phyloP scores from a whole-genome alignment of 2,888 invertebrate species.

The Cephus runcator region DNA sequence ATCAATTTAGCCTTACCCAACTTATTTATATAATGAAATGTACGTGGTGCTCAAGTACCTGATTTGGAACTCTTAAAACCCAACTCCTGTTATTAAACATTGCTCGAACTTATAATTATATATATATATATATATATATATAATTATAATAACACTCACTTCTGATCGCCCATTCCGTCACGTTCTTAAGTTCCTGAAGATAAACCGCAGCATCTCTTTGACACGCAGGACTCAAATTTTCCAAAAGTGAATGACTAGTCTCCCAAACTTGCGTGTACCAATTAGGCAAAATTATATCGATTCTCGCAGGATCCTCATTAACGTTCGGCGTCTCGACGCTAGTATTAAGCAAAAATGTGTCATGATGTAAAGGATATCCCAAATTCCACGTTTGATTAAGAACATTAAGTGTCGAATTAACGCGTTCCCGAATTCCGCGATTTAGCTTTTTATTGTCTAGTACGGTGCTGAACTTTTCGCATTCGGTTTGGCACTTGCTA shows the following conservation, averaged over 20 bases:
- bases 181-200: constrained; percentile 14
- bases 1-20: no score
- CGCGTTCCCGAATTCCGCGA: background rate
- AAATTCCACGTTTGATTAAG: background rate
- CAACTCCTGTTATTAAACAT: no score
- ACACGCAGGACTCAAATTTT: constrained; percentile 3
- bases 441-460: background rate
- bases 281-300: background rate
- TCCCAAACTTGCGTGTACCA: background rate
- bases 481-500: background rate
- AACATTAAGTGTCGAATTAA: background rate
- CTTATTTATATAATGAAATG: no score
- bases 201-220: constrained; percentile 13
- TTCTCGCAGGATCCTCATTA: background rate
- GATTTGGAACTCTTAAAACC: no score
- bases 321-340: background rate
- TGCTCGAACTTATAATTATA: no score
- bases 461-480: background rate
- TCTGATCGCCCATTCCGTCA: constrained; percentile 18
- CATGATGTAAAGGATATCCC: background rate
- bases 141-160: constrained; percentile 9
- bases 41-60: no score
- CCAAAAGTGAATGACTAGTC: background rate
- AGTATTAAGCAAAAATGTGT: background rate
- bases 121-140: no score